Conservation (phyloP, 1,140 invertebrate genomes). For the Pseudomyrmex gracilis region DNA sequence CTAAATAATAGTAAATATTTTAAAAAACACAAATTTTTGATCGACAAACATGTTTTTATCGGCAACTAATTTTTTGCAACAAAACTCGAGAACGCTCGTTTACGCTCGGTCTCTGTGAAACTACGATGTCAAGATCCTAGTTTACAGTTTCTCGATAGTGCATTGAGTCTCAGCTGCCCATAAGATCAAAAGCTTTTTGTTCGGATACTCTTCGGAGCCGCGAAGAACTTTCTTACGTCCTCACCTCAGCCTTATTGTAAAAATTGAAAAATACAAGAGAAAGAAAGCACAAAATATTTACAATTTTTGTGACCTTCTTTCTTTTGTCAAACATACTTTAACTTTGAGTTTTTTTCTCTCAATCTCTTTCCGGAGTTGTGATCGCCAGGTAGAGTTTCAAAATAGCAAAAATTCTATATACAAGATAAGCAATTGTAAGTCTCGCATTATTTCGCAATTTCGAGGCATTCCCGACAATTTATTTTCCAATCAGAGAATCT, state of each 20-base stretch:
- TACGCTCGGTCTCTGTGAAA: neutral
- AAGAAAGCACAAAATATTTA: too few species aligned
- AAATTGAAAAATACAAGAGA: neutral
- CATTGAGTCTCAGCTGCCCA: neutral
- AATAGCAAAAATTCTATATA: too few species aligned
- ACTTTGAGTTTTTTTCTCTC: neutral
- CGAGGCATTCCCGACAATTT: too few species aligned
- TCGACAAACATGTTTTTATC: neutral
- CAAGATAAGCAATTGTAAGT: too few species aligned
- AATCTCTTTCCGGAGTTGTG: neutral
- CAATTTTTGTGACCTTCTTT: neutral
- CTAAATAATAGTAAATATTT: neutral
- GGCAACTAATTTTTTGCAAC: neutral
- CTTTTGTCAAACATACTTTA: neutral
- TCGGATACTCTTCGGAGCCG: neutral
- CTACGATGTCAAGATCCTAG: neutral
- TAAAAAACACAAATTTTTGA: neutral
- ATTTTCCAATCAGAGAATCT: too few species aligned
- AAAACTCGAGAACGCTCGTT: neutral
- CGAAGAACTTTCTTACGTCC: neutral
- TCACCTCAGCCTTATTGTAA: neutral
- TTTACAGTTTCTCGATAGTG: too few species aligned
- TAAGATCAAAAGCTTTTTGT: conserved; percentile 31
- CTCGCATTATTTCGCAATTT: too few species aligned
- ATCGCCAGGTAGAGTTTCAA: too few species aligned